Evolutionary conservation across 2,888 invertebrate species (phyloP).

Genomic region (Rhodophaea formosa): DNA sequence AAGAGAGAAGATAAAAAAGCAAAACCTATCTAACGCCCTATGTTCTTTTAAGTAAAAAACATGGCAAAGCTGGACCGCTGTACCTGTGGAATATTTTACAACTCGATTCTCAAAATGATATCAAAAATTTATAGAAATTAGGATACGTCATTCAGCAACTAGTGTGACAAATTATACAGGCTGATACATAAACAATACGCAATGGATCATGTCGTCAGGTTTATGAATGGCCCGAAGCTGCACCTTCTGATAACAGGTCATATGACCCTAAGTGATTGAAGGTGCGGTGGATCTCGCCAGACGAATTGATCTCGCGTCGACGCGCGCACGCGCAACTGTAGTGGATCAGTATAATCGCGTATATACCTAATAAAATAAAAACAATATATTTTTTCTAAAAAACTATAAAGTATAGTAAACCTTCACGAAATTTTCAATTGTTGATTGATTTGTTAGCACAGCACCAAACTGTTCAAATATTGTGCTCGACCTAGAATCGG

Average conservation of each 20-base stretch:
- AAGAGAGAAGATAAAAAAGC: too few relatives aligned
- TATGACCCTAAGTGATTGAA: slow-evolving; percentile 37
- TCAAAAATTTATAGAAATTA: background rate
- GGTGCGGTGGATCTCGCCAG: slow-evolving; percentile 39
- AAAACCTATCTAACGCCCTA: too few relatives aligned
- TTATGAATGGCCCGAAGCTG: slow-evolving; percentile 31
- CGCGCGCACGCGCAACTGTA: slow-evolving; percentile 53
- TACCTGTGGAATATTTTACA: too few relatives aligned
- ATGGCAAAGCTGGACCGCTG: too few relatives aligned
- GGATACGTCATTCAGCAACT: slow-evolving; percentile 4
- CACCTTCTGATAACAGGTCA: slow-evolving; percentile 64
- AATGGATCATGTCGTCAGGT: slow-evolving; percentile 23
- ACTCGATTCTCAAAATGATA: background rate
- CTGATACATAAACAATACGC: slow-evolving; percentile 33
- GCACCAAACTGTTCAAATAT: slow-evolving; percentile 45
- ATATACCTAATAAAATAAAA: slow-evolving; percentile 11
- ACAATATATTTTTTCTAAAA: background rate
- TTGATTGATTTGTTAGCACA: slow-evolving; percentile 56
- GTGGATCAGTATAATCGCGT: background rate
- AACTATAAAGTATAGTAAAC: background rate
- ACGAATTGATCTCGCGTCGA: slow-evolving; percentile 43
- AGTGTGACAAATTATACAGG: slow-evolving; percentile 24
- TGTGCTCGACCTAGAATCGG: slow-evolving; percentile 38
- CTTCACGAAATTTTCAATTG: slow-evolving; percentile 34
- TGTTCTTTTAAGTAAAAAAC: too few relatives aligned